Conservation (phyloP, 2,113 vertebrate species). For the Pseudonaja textilis region DNA sequence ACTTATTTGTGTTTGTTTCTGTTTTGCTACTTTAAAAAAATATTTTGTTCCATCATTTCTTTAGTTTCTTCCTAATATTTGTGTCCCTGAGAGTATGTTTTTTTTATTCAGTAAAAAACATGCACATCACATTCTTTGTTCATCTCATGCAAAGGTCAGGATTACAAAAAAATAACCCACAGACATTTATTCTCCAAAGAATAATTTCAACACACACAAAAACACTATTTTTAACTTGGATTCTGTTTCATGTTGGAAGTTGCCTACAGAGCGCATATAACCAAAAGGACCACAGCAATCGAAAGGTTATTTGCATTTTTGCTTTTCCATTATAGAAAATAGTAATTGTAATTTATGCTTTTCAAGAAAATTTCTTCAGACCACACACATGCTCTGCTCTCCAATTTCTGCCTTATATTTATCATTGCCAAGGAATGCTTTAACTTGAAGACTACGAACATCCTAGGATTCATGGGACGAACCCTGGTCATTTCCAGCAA, state of each 20-base stretch:
- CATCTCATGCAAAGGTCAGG: conserved; percentile 51
- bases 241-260: conserved; percentile 50
- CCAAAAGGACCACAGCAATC: conserved; percentile 15
- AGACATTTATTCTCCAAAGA: conserved; percentile 52
- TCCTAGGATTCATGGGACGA: not conserved
- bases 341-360: conserved; percentile 17
- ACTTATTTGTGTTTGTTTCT: not conserved
- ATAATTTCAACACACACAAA: conserved; percentile 37
- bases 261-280: conserved; percentile 1
- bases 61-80: conserved; percentile 34
- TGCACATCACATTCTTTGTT: conserved; percentile 17
- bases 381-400: not conserved
- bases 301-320: not conserved
- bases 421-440: conserved; percentile 19
- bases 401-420: not conserved
- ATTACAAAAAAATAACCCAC: conserved; percentile 44
- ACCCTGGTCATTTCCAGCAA: not conserved
- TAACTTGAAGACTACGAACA: not conserved
- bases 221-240: conserved; percentile 52
- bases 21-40: conserved; percentile 26
- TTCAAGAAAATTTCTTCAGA: conserved; percentile 18
- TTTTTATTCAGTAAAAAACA: not conserved
- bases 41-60: not conserved
- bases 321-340: not conserved
- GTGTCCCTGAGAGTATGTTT: not conserved